A percentile compares a stretch with the other conserved stretches of the same genome.
These are phyloP conservation scores for Scyliorhinus canicula DNA, from an alignment of 2,797 vertebrate species.

Conservation along the genomic window DNA sequence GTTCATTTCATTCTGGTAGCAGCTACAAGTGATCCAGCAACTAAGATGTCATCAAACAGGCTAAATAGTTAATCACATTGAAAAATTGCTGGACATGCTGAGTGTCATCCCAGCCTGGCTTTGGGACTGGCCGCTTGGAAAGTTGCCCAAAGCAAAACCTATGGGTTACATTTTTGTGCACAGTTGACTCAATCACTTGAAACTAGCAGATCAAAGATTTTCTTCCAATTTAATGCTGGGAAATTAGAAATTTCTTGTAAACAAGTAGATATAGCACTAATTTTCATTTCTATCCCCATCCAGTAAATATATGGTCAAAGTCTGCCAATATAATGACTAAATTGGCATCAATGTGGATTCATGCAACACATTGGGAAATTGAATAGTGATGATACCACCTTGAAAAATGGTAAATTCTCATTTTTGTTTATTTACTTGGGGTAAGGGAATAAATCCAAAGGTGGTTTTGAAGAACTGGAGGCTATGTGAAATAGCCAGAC, in stretches of 20 bases:
- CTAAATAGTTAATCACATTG: too few species aligned
- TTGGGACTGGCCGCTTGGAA: neutral
- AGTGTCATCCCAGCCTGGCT: neutral
- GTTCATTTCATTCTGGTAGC: too few species aligned
- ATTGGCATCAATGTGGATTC: neutral
- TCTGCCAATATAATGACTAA: neutral
- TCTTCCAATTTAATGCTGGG: neutral
- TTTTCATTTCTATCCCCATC: neutral
- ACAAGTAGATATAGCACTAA: neutral
- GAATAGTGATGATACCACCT: neutral
- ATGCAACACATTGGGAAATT: neutral
- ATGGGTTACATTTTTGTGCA: neutral
- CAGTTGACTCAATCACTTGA: neutral
- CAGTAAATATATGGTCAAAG: neutral
- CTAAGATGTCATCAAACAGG: too few species aligned
- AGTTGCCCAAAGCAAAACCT: neutral
- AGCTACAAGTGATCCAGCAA: too few species aligned
- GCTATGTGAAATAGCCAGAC: neutral
- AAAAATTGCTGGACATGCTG: neutral
- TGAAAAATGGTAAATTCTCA: neutral
- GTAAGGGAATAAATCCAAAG: neutral
- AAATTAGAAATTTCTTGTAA: neutral
- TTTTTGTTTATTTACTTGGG: neutral
- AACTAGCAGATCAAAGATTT: neutral
- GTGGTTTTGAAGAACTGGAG: neutral